Evolutionary conservation across 2,888 invertebrate species (phyloP), one percentile per base, ranked within the genome.

Genomic region (Sphinx pinastri): DNA sequence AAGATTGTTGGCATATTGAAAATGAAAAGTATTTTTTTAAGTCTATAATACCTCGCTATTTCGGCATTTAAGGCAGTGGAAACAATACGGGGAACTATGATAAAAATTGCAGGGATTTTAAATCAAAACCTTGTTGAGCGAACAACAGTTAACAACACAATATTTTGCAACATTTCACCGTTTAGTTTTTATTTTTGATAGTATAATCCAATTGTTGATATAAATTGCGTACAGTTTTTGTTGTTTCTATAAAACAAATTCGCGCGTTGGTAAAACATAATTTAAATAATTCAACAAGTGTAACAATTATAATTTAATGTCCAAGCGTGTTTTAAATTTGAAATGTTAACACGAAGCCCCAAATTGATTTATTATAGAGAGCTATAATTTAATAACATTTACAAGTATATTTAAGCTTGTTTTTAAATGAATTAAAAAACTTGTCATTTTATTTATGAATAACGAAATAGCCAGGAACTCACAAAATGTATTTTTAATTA

Each of bases 101-200:
- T 87, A 83, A 84, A 84, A 85, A 80, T 80, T 83, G 80, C 79
- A 84, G 76, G 71, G 77, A 77, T 74, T 81, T 84, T 84, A 80
- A 85, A 86, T 84, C 80, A 83, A 83, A 86, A 82, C 79, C 77
- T 73, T 77, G 77, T 81, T 79, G 79, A 77, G 75, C 70, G 74
- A 38, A 68, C 76, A 74, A 75, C 74, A 52, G 14, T 81, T 83
- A 79, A 82, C 77, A 79, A 77, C 73, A 72, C 72, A 77, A 60
- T 51, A 74, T 79, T 81, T 80, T 76, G 77, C 76, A 78, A 69
- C 71, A 74, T 75, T 74, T 70, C 72, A 76, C 79, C 76, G 74
- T 78, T 81, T 82, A 4, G 78, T 77, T 81, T 83, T 82, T 49
- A 12, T 38, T 60, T 45, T 60, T n/a, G 11, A 59, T 79, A 81